Evolutionary conservation across 2,113 vertebrate species (phyloP).

Genomic region (Cariama cristata): DNA sequence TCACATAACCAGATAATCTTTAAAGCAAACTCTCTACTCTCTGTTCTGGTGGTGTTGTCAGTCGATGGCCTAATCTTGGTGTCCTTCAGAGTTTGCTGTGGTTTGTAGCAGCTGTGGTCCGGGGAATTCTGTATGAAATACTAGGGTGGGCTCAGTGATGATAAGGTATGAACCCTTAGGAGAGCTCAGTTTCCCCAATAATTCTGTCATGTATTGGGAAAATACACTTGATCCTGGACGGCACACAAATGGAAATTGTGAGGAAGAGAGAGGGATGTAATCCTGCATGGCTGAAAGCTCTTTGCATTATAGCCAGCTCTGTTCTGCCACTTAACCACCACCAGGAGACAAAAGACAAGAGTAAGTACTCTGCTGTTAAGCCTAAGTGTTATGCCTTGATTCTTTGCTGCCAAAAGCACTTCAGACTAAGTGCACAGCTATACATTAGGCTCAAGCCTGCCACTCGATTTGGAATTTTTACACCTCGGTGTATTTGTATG

Average conservation of each 20-base stretch:
- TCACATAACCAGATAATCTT: constrained; percentile 35
- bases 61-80: background rate
- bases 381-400: constrained; percentile 30
- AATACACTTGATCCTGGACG: background rate
- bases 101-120: background rate
- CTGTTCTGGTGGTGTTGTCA: background rate
- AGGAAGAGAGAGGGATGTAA: background rate
- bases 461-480: background rate
- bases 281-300: constrained; percentile 39
- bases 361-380: constrained; percentile 30
- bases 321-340: background rate
- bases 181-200: background rate
- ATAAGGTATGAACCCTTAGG: background rate
- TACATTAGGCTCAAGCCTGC: background rate
- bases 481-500: background rate
- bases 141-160: background rate
- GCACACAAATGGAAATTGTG: background rate
- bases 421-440: background rate
- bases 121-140: background rate
- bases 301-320: constrained; percentile 33
- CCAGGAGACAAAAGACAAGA: constrained; percentile 16
- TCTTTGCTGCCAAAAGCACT: constrained; percentile 31
- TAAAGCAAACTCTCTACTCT: constrained; percentile 35
- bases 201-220: background rate
- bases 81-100: constrained; percentile 47